A percentile compares a stretch with the other conserved stretches of the same genome.
Conservation (phyloP, 2,888 invertebrate species). For the Clivina fossor region DNA sequence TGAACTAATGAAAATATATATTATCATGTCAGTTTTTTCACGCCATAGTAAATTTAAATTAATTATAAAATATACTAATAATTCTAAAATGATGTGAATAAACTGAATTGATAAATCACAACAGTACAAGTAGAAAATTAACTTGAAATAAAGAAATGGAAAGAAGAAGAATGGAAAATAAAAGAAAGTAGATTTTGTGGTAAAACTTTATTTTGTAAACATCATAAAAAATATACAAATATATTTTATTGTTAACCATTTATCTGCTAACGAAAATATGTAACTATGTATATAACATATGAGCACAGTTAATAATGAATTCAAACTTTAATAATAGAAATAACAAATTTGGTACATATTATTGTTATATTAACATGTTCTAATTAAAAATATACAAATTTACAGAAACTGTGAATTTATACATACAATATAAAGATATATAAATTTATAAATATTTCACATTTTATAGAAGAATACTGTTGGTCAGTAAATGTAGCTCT, state of each 20-base stretch:
- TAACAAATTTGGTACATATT: conserved; percentile 13
- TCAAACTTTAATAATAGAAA: no score
- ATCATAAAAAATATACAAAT: conserved; percentile 28
- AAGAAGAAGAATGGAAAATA: no score
- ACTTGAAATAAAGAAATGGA: no score
- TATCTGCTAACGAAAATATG: conserved; percentile 11
- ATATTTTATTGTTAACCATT: conserved; percentile 23
- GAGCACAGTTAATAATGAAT: conserved; percentile 15
- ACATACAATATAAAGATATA: not conserved
- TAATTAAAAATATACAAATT: not conserved
- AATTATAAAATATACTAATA: no score
- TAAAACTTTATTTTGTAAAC: conserved; percentile 31
- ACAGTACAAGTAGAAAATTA: no score
- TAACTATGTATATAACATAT: not conserved
- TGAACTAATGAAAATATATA: no score
- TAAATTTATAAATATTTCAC: conserved; percentile 15
- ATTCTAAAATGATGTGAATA: no score
- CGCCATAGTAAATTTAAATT: no score
- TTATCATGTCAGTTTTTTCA: no score
- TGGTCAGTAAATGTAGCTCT: conserved; percentile 22
- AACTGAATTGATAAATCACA: no score
- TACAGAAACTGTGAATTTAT: not conserved
- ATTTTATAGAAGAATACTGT: conserved; percentile 27
- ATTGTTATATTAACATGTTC: conserved; percentile 14
- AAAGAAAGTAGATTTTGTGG: conserved; percentile 4